Percentiles rank a stretch among this genome's conserved stretches.
Conservation (phyloP, 2,888 invertebrate species). For the Apeira syringaria region DNA sequence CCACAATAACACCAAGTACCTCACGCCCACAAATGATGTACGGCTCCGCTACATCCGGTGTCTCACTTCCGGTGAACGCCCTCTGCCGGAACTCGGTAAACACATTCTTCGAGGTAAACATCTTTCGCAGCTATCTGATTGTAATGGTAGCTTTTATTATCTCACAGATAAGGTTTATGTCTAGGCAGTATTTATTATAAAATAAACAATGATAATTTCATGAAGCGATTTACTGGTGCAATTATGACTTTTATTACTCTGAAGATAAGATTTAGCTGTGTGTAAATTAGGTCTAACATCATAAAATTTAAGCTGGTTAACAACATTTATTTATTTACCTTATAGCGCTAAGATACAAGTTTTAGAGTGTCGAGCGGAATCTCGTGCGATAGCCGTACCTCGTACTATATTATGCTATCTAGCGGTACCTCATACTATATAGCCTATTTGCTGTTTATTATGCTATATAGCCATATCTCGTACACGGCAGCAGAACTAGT, state of each 20-base stretch:
- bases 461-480: too few relatives aligned
- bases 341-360: too few relatives aligned
- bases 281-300: too few relatives aligned
- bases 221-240: not conserved
- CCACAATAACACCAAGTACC: slow-evolving; percentile 24
- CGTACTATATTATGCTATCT: too few relatives aligned
- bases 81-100: slow-evolving; percentile 47
- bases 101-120: slow-evolving; percentile 35
- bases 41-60: slow-evolving; percentile 46
- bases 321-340: too few relatives aligned
- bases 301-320: too few relatives aligned
- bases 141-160: slow-evolving; percentile 16
- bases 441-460: too few relatives aligned
- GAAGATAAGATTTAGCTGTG: slow-evolving; percentile 21
- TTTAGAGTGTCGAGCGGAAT: too few relatives aligned
- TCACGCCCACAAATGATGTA: slow-evolving; percentile 64
- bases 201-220: too few relatives aligned
- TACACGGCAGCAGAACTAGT: too few relatives aligned
- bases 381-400: too few relatives aligned
- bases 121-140: slow-evolving; percentile 34
- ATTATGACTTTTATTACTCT: not conserved
- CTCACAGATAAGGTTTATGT: slow-evolving; percentile 1
- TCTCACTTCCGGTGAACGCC: slow-evolving; percentile 58
- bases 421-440: too few relatives aligned
- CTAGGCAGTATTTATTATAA: not conserved